Evolutionary conservation across 2,888 invertebrate genomes (phyloP).

Genomic region (Falcaria lacertinaria): DNA sequence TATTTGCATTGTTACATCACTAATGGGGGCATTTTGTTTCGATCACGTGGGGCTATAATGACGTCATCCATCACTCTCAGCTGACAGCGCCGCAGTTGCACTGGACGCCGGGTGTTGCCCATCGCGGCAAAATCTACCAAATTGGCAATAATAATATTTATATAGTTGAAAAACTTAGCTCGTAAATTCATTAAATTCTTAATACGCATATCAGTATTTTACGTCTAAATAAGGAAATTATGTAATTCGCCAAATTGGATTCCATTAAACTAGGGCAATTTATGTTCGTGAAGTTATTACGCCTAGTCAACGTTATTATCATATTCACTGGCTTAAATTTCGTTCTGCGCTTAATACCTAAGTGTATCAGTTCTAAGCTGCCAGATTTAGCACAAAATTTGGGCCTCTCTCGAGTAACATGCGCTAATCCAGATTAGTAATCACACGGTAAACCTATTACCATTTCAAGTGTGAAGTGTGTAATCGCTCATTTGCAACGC

Average conservation of each 20-base stretch:
- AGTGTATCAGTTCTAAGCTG: constrained; percentile 14
- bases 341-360: constrained; percentile 1
- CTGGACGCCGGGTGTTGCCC: constrained; percentile 33
- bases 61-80: constrained; percentile 65
- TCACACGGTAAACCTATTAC: constrained; percentile 53
- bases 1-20: constrained; percentile 34
- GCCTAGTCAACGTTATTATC: neutral
- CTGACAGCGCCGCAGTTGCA: constrained; percentile 60
- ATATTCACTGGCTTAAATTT: neutral
- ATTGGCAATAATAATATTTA: too few species aligned
- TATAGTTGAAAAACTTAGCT: too few species aligned
- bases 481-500: constrained; percentile 41
- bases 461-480: constrained; percentile 53
- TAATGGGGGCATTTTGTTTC: constrained; percentile 49
- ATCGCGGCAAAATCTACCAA: constrained; percentile 10
- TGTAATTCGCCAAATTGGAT: neutral
- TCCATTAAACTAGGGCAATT: neutral
- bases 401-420: constrained; percentile 19
- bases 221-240: neutral
- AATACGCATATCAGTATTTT: neutral
- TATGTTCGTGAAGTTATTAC: neutral
- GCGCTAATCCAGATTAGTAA: constrained; percentile 51
- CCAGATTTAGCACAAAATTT: constrained; percentile 30
- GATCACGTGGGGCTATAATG: constrained; percentile 56
- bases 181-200: too few species aligned